Base-by-base conservation (phyloP, 1,140 invertebrate species). In the Drosophila pseudoobscura region DNA sequence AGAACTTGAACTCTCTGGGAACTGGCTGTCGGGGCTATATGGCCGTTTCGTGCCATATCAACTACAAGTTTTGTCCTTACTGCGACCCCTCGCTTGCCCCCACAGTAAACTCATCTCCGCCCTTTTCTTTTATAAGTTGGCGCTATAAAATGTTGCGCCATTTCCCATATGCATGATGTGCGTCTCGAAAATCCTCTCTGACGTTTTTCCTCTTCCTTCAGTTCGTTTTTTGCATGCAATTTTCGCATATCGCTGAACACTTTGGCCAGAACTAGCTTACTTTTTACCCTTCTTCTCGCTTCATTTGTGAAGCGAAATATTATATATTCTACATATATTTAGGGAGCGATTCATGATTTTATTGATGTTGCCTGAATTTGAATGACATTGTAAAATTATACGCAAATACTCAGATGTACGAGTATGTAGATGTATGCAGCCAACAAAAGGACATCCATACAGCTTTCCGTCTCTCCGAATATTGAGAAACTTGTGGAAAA, bases 381-480 rank as follows among this genome's bases (percentile, higher is more conserved):
- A 84, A 84, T 79, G 80, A 84, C 80, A 83, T 76, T 84, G 80
- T 84, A 84, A 84, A 84, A 84, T 84, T 84, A 84, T 84, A 85
- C 80, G 65, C 62, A 75, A 79, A 84, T 39, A 13, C 35, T 39
- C 35, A 31, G 29, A 29, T 29, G 7, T 29, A 29, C 29, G 1
- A 6, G 24, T 29, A 29, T 29, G 6, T 7, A 7, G 1, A 8
- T 84, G 58, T 83, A 82, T 82, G 74, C 78, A 82, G 53, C 52
- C 50, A 60, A 31, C 66, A 53, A 49, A 60, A 49, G 26, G 56
- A 58, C 69, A 57, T 60, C 39, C 73, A 43, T 17, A 45, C 2
- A 35, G 2, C 24, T 24, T 24, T 24, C 35, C 31, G 1, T 41
- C 8, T 0, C 47, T 64, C 20, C 22, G 65, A 29, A 65, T 68